Conservation (phyloP, 2,113 vertebrate species). For the Anoura caudifer region DNA sequence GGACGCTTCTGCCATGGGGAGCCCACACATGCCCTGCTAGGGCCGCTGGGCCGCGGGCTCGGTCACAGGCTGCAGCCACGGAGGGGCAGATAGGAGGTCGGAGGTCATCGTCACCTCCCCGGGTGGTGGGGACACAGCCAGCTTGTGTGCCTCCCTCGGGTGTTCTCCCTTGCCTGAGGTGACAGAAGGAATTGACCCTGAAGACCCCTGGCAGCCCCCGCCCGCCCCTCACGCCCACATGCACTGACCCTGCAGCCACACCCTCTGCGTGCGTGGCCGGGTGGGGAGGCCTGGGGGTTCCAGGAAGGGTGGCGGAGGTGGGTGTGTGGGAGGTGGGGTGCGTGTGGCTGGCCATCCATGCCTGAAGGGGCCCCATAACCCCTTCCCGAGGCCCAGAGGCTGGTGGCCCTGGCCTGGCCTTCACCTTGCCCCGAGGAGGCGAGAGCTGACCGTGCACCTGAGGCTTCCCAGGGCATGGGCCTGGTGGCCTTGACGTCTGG, state of each 20-base stretch:
- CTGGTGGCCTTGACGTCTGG: not conserved
- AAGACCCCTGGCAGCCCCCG: too few species aligned
- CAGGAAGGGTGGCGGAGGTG: not conserved
- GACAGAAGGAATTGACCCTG: not conserved
- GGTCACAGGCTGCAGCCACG: not conserved
- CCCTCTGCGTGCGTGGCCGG: rapidly evolving
- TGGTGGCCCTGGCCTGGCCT: not conserved
- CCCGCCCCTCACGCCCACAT: rapidly evolving
- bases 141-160: not conserved
- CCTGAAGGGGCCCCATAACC: too few species aligned
- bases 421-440: rapidly evolving
- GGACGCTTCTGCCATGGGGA: not conserved
- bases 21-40: not conserved
- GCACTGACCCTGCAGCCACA: rapidly evolving
- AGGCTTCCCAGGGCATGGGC: not conserved
- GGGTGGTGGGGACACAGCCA: not conserved
- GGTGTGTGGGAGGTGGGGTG: rapidly evolving
- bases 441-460: not conserved
- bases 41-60: not conserved
- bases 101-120: not conserved
- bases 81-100: not conserved
- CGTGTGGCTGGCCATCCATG: not conserved
- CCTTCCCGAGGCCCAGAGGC: not conserved
- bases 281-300: not conserved
- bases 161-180: not conserved